Percentiles rank a stretch among this genome's conserved stretches.
These are phyloP conservation scores for Diarsia brunnea DNA, from an alignment of 2,888 invertebrate genomes.

Conservation along the genomic window DNA sequence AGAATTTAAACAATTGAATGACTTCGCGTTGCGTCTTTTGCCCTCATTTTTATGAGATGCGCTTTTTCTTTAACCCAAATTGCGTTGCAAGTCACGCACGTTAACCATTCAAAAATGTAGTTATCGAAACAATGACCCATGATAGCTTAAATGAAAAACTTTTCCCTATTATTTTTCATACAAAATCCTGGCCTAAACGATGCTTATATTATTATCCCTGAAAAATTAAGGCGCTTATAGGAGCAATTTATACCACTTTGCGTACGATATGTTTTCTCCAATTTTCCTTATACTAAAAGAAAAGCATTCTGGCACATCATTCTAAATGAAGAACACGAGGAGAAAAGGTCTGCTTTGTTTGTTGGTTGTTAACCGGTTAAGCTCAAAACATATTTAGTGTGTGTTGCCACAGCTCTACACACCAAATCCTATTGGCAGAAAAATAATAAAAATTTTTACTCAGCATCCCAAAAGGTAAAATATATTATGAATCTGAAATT, in stretches of 20 bases:
- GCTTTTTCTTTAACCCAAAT: no score
- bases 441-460: neutral
- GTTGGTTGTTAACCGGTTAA: neutral
- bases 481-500: neutral
- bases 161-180: neutral
- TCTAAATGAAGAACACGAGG: slow-evolving; percentile 8
- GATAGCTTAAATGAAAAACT: neutral
- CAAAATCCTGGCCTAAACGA: neutral
- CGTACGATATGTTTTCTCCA: neutral
- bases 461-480: neutral
- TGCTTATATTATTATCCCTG: neutral
- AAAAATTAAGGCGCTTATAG: slow-evolving; percentile 9
- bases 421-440: neutral
- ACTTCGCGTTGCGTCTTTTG: no score
- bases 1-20: no score
- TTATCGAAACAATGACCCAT: neutral
- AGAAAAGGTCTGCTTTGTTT: neutral
- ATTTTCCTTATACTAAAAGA: slow-evolving; percentile 6
- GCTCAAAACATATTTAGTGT: neutral
- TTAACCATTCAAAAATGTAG: neutral
- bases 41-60: no score
- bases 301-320: neutral
- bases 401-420: neutral
- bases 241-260: slow-evolving; percentile 24
- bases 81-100: neutral